A percentile compares a stretch with the other conserved stretches of the same genome.
These are phyloP conservation scores for Borostomias antarcticus DNA, from an alignment of 2,797 vertebrate genomes.

Conservation along the genomic window DNA sequence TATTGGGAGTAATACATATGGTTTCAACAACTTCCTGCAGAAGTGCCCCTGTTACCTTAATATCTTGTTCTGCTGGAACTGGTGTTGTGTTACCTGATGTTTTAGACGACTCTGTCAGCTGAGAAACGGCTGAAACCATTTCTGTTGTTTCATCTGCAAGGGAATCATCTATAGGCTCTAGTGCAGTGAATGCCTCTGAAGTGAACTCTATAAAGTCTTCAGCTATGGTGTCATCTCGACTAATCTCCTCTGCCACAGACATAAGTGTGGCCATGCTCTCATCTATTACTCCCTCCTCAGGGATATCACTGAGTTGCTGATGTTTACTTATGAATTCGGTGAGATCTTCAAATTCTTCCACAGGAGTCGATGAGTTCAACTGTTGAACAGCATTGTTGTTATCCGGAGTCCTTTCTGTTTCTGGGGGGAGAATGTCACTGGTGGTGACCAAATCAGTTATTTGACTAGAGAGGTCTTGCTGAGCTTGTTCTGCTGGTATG, in stretches of 20 bases:
- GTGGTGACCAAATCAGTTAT: slow-evolving; percentile 29
- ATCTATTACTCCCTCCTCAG: slow-evolving; percentile 73
- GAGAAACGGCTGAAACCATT: slow-evolving; percentile 94
- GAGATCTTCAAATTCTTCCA: slow-evolving; percentile 71
- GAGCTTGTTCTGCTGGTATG: slow-evolving; percentile 43
- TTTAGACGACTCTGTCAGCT: slow-evolving; percentile 82
- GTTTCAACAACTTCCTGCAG: slow-evolving; percentile 81
- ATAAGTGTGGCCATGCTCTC: slow-evolving; percentile 62
- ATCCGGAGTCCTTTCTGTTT: slow-evolving; percentile 40
- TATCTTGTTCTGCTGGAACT: slow-evolving; percentile 71
- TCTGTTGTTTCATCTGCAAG: slow-evolving; percentile 86
- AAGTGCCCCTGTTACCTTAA: slow-evolving; percentile 73
- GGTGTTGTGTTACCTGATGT: slow-evolving; percentile 89
- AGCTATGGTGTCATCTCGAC: slow-evolving; percentile 70
- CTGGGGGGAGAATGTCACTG: slow-evolving; percentile 17
- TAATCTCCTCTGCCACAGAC: slow-evolving; percentile 62
- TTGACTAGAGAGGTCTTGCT: slow-evolving; percentile 26
- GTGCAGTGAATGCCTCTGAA: slow-evolving; percentile 83
- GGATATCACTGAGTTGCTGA: slow-evolving; percentile 70
- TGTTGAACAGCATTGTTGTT: slow-evolving; percentile 59
- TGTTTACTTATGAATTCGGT: slow-evolving; percentile 68
- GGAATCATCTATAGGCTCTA: slow-evolving; percentile 75
- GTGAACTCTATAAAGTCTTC: slow-evolving; percentile 81
- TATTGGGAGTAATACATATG: slow-evolving; percentile 59
- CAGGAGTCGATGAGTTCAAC: slow-evolving; percentile 23